phyloP scores from a whole-genome alignment of 30 jellyfish, hydroid and myxozoan genomes.

The Clytia hemisphaerica region DNA sequence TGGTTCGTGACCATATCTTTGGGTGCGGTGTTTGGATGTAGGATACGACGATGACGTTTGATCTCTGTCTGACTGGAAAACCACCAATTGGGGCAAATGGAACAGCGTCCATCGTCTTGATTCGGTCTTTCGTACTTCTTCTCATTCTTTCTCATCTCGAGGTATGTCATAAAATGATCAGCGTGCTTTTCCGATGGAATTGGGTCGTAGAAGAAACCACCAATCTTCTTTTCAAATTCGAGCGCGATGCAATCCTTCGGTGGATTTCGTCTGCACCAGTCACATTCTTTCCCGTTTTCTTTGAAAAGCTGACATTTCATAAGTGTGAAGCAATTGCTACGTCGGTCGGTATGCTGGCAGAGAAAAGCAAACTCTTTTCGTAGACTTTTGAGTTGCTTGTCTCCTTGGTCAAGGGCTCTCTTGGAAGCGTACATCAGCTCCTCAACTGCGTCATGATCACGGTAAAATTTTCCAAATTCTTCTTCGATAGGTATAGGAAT shows the following conservation, averaged over 20 bases:
- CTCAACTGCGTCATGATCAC: too few relatives aligned
- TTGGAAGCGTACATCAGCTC: too few relatives aligned
- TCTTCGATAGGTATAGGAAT: neutral
- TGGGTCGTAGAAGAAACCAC: too few relatives aligned
- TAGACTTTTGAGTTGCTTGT: neutral
- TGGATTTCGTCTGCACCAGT: neutral
- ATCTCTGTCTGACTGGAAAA: neutral
- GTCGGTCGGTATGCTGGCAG: neutral
- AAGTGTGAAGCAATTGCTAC: neutral
- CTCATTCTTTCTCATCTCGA: too few relatives aligned
- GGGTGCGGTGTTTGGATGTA: neutral
- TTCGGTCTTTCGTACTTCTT: too few relatives aligned
- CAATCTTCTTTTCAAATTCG: neutral
- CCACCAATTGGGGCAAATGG: neutral
- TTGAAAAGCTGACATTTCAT: too few relatives aligned
- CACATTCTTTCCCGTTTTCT: neutral
- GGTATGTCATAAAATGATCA: too few relatives aligned
- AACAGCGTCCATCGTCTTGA: neutral
- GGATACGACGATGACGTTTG: constrained; percentile 7
- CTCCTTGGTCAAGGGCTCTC: neutral
- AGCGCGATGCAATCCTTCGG: neutral
- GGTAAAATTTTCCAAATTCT: too few relatives aligned
- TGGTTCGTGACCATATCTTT: neutral
- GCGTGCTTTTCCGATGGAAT: too few relatives aligned
- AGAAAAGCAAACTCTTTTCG: neutral